phyloP scores from a whole-genome alignment of 1,140 invertebrate species.

The Mizuhopecten yessoensis region DNA sequence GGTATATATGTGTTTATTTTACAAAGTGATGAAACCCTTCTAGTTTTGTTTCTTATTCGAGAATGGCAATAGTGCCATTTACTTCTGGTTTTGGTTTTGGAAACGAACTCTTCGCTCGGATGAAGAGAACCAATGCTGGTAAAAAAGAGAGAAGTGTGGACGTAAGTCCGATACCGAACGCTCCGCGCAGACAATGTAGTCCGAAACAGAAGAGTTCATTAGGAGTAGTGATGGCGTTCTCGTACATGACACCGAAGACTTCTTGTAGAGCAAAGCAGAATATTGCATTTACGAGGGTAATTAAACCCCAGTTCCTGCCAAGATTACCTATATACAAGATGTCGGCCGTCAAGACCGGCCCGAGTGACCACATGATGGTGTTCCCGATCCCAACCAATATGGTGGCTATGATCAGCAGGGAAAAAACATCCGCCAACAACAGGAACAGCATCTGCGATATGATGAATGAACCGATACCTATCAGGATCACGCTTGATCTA shows the following conservation, averaged over 20 bases:
- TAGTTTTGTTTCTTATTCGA: background rate
- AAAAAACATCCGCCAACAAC: conserved; percentile 40
- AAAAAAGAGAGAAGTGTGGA: background rate
- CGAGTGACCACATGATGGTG: conserved; percentile 52
- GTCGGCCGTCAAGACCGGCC: conserved; percentile 59
- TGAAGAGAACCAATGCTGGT: background rate
- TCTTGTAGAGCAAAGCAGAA: conserved; percentile 51
- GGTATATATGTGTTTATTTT: too few relatives aligned
- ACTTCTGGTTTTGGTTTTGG: background rate
- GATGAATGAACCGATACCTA: conserved; percentile 46
- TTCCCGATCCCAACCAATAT: conserved; percentile 53
- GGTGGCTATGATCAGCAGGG: conserved; percentile 46
- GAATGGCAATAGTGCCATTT: background rate
- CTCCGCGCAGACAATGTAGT: background rate
- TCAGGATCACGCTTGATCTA: background rate
- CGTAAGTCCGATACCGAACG: background rate
- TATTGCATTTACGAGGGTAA: conserved; percentile 42
- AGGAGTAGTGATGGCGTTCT: background rate
- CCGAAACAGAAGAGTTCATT: conserved; percentile 19
- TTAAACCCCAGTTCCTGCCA: conserved; percentile 60
- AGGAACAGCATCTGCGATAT: conserved; percentile 53
- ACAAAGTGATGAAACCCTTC: too few relatives aligned
- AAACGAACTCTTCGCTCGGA: background rate
- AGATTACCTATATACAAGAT: conserved; percentile 56
- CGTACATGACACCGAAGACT: conserved; percentile 57